Percentiles rank a stretch among this genome's conserved stretches.
Conservation (phyloP, 2,113 vertebrate species). For the Procavia capensis region DNA sequence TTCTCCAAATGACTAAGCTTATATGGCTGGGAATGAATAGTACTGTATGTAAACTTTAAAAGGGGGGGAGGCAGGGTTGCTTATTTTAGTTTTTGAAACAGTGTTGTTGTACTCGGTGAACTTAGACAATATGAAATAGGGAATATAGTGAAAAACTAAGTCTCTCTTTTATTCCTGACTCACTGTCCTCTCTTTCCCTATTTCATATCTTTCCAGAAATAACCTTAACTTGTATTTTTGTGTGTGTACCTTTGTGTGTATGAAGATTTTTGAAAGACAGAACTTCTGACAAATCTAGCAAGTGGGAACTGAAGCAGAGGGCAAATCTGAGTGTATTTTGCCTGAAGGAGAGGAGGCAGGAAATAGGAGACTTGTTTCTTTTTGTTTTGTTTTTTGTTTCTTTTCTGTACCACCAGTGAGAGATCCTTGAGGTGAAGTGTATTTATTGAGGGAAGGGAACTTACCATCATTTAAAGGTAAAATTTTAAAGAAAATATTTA, state of each 20-base stretch:
- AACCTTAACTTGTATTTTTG: neutral
- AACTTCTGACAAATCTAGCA: neutral
- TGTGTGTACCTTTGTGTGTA: neutral
- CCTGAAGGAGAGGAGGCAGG: conserved; percentile 20
- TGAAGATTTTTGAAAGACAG: conserved; percentile 36
- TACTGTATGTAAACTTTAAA: neutral
- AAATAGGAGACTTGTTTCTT: neutral
- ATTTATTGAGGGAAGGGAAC: conserved; percentile 10
- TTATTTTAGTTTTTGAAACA: conserved; percentile 24
- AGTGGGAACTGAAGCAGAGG: neutral
- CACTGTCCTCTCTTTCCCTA: neutral
- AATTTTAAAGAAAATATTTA: conserved; percentile 53
- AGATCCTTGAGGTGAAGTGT: conserved; percentile 30
- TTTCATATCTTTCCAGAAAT: neutral
- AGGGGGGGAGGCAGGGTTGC: neutral
- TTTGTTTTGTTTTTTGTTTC: neutral
- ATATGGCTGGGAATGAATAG: neutral
- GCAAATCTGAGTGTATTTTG: neutral
- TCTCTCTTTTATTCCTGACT: neutral
- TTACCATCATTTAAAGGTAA: conserved; percentile 1
- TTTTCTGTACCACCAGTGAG: neutral
- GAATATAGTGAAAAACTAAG: neutral
- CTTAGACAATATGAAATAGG: conserved; percentile 11
- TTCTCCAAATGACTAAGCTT: neutral
- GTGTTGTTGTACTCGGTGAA: conserved; percentile 29